Evolutionary conservation across 2,797 vertebrate species (phyloP).

Genomic region (Cygnus olor): DNA sequence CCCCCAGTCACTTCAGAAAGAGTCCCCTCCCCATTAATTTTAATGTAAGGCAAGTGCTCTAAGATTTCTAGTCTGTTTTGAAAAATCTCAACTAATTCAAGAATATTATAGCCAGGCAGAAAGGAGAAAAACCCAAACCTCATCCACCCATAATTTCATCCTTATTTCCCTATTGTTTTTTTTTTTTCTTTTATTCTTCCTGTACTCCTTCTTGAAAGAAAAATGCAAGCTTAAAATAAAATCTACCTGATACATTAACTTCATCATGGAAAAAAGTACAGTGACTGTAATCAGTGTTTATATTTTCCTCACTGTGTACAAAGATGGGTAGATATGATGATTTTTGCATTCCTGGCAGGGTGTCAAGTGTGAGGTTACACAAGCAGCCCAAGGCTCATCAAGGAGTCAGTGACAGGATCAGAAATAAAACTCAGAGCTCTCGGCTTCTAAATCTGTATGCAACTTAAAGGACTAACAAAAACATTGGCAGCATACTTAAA

Average conservation of each 20-base stretch:
- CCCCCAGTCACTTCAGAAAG: not conserved
- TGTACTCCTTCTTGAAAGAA: not conserved
- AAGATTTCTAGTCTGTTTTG: not conserved
- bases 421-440: not conserved
- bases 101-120: not conserved
- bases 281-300: not conserved
- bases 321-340: not conserved
- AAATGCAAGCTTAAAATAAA: not conserved
- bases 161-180: not conserved
- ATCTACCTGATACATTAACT: not conserved
- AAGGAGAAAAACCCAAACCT: not conserved
- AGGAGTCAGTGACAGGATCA: not conserved
- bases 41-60: not conserved
- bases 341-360: not conserved
- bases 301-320: not conserved
- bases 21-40: not conserved
- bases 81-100: not conserved
- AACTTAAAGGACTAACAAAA: not conserved
- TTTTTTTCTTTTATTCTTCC: not conserved
- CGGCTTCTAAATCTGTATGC: not conserved
- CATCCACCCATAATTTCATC: not conserved
- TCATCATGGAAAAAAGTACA: not conserved
- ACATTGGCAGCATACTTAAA: not conserved
- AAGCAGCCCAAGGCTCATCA: not conserved
- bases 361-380: not conserved